Base-by-base conservation (phyloP, 2,888 invertebrate genomes). In the Subacronicta megacephala region DNA sequence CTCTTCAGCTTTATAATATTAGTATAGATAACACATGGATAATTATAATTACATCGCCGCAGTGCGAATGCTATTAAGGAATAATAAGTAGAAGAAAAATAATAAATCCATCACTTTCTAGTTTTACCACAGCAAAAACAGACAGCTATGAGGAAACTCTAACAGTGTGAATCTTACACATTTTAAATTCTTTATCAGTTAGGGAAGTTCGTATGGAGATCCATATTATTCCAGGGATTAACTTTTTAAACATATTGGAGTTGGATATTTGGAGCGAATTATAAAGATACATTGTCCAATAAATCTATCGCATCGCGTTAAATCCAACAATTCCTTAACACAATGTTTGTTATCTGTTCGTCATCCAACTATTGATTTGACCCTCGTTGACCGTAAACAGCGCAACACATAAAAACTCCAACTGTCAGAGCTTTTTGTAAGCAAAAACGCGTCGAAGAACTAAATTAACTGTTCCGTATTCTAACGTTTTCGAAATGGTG, bases 281-380 rank as follows among this genome's bases (percentile, higher is more conserved):
- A n/a, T n/a, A n/a, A n/a, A n/a, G n/a, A n/a, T n/a, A n/a, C n/a
- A n/a, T n/a, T n/a, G n/a, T n/a, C n/a, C n/a, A n/a, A n/a, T n/a
- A n/a, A 18, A 9, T 35, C 29, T 18, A 26, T 49, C 9, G 60
- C 44, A 7, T 45, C 29, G 47, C 66, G 37, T 10, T 0, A 18
- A 12, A n/a, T 49, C 2, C 2, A 1, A 7, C 18, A 33, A n/a
- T 5, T 7, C 40, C 33, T 33, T 38, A 29, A 7, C n/a, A 38
- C 29, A 26, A 46, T 72, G 37, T 68, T 68, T 58, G 52, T 55
- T 57, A 62, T 44, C 43, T 15, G 62, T 62, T 47, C 58, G 52
- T 68, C 58, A 55, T 50, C 47, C 29, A 18, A 36, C 38, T 29
- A 50, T 71, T 50, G 46, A 54, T 53, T 54, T 67, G 72, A 67